Percentiles rank a stretch among this genome's conserved stretches.
phyloP scores from a whole-genome alignment of 1,140 invertebrate species.

The Ylistrum balloti region DNA sequence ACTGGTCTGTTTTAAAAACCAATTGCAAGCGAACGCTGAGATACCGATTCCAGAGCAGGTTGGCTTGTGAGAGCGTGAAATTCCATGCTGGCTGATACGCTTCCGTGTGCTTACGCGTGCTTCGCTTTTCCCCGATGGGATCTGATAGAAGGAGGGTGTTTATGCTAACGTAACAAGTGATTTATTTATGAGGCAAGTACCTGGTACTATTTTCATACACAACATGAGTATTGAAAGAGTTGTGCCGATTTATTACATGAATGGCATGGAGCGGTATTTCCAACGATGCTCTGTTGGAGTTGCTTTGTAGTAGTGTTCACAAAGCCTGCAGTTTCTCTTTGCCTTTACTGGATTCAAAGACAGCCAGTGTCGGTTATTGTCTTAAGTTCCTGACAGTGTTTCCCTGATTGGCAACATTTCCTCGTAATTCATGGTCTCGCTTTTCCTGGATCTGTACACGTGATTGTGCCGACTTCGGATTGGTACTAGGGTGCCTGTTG shows the following conservation, averaged over 20 bases:
- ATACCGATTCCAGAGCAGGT: not conserved
- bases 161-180: not conserved
- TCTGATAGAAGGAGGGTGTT: not conserved
- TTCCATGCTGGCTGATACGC: not conserved
- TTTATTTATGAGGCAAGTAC: not conserved
- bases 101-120: not conserved
- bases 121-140: not conserved
- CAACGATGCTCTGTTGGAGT: not conserved
- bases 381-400: not conserved
- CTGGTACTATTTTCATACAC: slow-evolving; percentile 21
- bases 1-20: slow-evolving; percentile 10
- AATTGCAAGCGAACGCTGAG: not conserved
- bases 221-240: not conserved
- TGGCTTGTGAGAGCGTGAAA: not conserved
- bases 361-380: not conserved
- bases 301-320: not conserved
- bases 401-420: not conserved
- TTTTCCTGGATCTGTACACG: not conserved
- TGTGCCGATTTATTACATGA: not conserved
- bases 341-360: not conserved
- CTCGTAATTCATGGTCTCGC: no score
- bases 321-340: not conserved
- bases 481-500: not conserved
- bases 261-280: not conserved
- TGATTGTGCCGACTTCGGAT: not conserved